Conservation (phyloP, 2,113 vertebrate species). For the Fukomys damarensis region DNA sequence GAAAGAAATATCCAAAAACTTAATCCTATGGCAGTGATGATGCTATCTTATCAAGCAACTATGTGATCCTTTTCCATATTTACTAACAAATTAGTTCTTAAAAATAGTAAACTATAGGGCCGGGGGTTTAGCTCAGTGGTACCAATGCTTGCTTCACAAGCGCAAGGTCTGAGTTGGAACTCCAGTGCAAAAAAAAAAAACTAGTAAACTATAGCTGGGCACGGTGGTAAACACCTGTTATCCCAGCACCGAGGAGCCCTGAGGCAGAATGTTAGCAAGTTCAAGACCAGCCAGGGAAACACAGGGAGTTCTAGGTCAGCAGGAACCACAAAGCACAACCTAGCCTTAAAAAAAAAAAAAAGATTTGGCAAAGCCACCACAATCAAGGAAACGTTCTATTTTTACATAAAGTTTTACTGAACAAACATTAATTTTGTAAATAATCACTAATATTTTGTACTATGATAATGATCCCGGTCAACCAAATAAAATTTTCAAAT, state of each 20-base stretch:
- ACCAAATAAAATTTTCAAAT: background rate
- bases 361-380: background rate
- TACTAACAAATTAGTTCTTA: background rate
- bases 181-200: no score
- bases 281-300: background rate
- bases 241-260: background rate
- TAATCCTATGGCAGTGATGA: background rate
- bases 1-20: background rate
- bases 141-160: no score
- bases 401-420: constrained; percentile 12
- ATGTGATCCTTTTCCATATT: background rate
- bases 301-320: background rate
- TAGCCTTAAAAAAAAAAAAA: background rate
- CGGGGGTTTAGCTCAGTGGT: no score
- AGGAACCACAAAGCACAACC: background rate
- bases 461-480: background rate
- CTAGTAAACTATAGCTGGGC: background rate
- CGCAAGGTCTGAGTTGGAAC: no score
- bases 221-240: background rate
- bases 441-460: background rate
- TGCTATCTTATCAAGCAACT: background rate
- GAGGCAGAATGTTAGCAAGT: background rate
- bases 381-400: background rate
- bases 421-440: constrained; percentile 38
- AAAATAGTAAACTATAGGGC: no score